Evolutionary conservation across 2,113 vertebrate genomes (phyloP).

Genomic region (Tor tambroides): DNA sequence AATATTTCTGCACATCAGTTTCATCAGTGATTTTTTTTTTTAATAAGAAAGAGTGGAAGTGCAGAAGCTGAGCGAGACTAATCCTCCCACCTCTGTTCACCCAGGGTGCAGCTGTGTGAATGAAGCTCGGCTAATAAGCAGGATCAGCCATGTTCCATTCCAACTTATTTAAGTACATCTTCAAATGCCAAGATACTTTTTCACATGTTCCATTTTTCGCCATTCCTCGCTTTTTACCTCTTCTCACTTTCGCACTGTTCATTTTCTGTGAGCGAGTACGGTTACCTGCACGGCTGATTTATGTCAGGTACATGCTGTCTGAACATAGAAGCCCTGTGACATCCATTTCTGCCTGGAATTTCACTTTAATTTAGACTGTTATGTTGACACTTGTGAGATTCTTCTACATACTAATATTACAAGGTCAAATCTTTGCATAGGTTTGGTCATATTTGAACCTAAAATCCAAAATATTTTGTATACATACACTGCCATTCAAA

Average conservation of each 20-base stretch:
- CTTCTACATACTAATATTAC: not conserved
- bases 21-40: not conserved
- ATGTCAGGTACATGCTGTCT: conserved; percentile 37
- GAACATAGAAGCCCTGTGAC: conserved; percentile 8
- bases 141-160: conserved; percentile 66
- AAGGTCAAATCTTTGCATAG: not conserved
- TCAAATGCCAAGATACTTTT: conserved; percentile 47
- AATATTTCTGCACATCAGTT: conserved; percentile 21
- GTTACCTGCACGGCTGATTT: conserved; percentile 31
- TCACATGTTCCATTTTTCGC: conserved; percentile 37
- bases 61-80: conserved; percentile 29
- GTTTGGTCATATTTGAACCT: not conserved
- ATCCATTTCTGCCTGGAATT: not conserved
- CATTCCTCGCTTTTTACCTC: conserved; percentile 54
- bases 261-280: conserved; percentile 65
- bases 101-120: conserved; percentile 26
- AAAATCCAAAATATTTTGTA: not conserved
- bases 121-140: conserved; percentile 52
- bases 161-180: conserved; percentile 71
- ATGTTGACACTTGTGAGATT: not conserved
- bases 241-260: conserved; percentile 65
- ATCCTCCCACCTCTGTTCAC: conserved; percentile 43
- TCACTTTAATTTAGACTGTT: not conserved
- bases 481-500: not conserved
- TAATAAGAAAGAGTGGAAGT: not conserved